phyloP scores from a whole-genome alignment of 2,113 vertebrate genomes.

The Ceyx cyanopectus region DNA sequence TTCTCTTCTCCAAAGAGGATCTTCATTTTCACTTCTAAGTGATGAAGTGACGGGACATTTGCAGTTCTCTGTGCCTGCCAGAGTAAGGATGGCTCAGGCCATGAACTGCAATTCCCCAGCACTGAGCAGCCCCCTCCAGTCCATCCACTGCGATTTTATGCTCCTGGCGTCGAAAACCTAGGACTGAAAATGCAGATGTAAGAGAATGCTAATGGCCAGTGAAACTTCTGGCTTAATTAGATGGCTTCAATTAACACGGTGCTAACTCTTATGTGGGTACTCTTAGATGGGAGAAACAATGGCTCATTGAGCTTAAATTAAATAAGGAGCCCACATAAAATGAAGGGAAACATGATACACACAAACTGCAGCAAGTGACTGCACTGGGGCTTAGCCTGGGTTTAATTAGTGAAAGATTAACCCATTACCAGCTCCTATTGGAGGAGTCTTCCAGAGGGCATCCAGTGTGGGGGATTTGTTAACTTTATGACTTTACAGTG shows the following conservation, averaged over 20 bases:
- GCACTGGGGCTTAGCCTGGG: neutral
- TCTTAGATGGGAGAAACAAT: neutral
- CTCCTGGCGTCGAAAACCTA: neutral
- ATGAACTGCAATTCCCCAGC: neutral
- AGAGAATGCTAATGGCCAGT: neutral
- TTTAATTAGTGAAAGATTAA: neutral
- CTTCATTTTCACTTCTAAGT: slow-evolving; percentile 45
- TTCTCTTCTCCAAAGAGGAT: too few relatives aligned
- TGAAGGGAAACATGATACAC: neutral
- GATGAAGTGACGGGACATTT: slow-evolving; percentile 16
- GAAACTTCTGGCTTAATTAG: slow-evolving; percentile 6
- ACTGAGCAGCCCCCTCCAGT: neutral
- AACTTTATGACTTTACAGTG: neutral
- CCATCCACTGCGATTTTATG: neutral
- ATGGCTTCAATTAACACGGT: neutral
- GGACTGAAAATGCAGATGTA: neutral
- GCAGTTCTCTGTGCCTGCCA: slow-evolving; percentile 1
- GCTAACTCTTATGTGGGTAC: neutral
- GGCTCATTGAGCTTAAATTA: neutral
- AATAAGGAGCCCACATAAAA: neutral
- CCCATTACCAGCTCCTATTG: neutral
- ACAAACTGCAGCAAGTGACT: neutral
- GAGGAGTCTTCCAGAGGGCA: neutral
- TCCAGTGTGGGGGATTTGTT: neutral
- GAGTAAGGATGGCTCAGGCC: neutral